Base-by-base conservation (phyloP, 1,140 invertebrate species). In the Oscheius sp. region DNA sequence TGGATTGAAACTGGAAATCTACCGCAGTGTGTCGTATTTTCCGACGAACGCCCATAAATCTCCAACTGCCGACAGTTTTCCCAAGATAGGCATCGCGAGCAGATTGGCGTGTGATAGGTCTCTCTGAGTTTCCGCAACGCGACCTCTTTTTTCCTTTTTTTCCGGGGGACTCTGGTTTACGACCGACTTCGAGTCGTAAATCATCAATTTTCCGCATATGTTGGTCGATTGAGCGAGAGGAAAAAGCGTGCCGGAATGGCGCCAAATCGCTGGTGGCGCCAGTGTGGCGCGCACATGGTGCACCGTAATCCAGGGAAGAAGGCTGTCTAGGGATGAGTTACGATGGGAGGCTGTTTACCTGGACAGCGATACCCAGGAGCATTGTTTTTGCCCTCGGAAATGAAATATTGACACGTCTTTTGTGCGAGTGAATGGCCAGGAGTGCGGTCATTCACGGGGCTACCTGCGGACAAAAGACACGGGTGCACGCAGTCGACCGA, bases 331-430 rank as follows among this genome's bases (percentile, higher is more conserved):
- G n/a, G n/a, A n/a, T n/a, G n/a, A n/a, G n/a, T n/a, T n/a, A n/a
- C n/a, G n/a, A n/a, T n/a, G n/a, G n/a, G n/a, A n/a, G n/a, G n/a
- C n/a, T n/a, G n/a, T n/a, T n/a, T n/a, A n/a, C n/a, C n/a, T n/a
- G n/a, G n/a, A n/a, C n/a, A n/a, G n/a, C n/a, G n/a, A n/a, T n/a
- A n/a, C n/a, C n/a, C n/a, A n/a, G n/a, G n/a, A n/a, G n/a, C n/a
- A 23, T 55, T 55, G 7, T 55, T 7, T 55, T 55, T 13, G 49
- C 4, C 15, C 15, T 7, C 49, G 7, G 49, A 55, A 13, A 55
- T 55, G 49, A 55, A 55, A 55, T 55, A 55, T 55, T 55, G 49
- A 55, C 49, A 55, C 23, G 49, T 55, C 49, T 55, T 55, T 55
- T 55, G 49, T 55, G 15, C 7, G 23, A 23, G 4, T 55, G 49